A percentile compares a stretch with the other conserved stretches of the same genome.
These are phyloP conservation scores for Lithobates sylvaticus DNA, from an alignment of 2,797 vertebrate genomes.

Conservation along the genomic window DNA sequence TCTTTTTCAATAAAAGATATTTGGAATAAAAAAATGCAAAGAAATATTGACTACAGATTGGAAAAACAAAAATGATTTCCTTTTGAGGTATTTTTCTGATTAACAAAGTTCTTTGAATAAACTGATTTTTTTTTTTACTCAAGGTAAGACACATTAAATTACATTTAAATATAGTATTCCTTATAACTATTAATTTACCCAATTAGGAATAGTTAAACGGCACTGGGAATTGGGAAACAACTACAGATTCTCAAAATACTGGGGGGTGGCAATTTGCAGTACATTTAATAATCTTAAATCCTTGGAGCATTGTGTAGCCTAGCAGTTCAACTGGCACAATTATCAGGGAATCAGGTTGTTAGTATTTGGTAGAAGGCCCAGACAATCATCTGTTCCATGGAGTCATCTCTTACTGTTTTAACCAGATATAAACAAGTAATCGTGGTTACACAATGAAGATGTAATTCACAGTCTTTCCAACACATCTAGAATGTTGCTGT, in stretches of 20 bases:
- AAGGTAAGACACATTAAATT: background rate
- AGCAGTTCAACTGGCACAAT: background rate
- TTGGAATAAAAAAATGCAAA: no score
- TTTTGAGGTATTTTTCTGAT: no score
- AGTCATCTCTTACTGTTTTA: background rate
- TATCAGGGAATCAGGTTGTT: constrained; percentile 4
- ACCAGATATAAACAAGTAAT: background rate
- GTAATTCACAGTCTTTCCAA: background rate
- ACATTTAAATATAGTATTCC: background rate
- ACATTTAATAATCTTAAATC: background rate
- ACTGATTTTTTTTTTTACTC: no score
- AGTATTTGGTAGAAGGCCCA: constrained; percentile 11
- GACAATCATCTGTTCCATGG: constrained; percentile 18
- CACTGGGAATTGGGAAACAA: background rate
- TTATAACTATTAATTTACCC: background rate
- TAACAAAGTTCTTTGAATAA: background rate
- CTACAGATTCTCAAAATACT: background rate
- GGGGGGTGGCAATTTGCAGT: background rate
- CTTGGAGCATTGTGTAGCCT: background rate
- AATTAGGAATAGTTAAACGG: background rate
- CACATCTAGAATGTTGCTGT: background rate
- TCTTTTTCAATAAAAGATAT: no score
- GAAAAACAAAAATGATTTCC: no score
- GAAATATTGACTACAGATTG: no score
- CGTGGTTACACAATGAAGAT: constrained; percentile 5